Conservation (phyloP, 2,888 invertebrate genomes). For the Diplazon laetatorius region DNA sequence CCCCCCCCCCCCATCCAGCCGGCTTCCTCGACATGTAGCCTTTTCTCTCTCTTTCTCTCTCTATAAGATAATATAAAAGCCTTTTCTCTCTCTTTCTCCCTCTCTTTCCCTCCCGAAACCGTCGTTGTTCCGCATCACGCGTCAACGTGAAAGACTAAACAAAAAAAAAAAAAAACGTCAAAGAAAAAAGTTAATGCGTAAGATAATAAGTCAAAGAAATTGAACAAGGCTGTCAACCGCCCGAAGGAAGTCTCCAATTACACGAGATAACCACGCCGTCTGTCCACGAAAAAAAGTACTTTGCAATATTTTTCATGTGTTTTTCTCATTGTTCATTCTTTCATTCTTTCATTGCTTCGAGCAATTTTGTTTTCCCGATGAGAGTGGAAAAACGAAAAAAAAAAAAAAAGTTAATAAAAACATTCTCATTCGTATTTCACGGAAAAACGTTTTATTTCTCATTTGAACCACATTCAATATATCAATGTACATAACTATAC, state of each 20-base stretch:
- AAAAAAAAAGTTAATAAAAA: neutral
- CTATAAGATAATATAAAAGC: neutral
- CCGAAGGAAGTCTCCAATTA: slow-evolving; percentile 63
- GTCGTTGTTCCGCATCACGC: slow-evolving; percentile 25
- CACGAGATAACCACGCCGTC: slow-evolving; percentile 10
- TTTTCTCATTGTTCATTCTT: neutral
- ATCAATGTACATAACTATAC: too few relatives aligned
- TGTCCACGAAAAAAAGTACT: slow-evolving; percentile 18
- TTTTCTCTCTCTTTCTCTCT: neutral
- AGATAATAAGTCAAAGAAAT: slow-evolving; percentile 43
- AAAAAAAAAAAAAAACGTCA: too few relatives aligned
- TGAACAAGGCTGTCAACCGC: slow-evolving; percentile 40
- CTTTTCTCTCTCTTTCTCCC: slow-evolving; percentile 7
- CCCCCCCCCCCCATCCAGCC: too few relatives aligned
- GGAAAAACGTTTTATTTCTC: neutral
- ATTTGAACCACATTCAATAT: neutral
- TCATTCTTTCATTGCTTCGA: slow-evolving; percentile 13
- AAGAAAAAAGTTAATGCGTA: neutral
- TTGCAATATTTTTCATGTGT: neutral
- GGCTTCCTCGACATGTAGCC: too few relatives aligned
- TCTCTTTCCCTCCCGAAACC: slow-evolving; percentile 38
- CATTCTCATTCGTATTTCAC: neutral
- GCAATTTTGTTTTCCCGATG: neutral
- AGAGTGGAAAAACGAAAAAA: too few relatives aligned
- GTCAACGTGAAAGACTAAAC: neutral